phyloP scores from a whole-genome alignment of 2,797 vertebrate species.

The Argya squamiceps region DNA sequence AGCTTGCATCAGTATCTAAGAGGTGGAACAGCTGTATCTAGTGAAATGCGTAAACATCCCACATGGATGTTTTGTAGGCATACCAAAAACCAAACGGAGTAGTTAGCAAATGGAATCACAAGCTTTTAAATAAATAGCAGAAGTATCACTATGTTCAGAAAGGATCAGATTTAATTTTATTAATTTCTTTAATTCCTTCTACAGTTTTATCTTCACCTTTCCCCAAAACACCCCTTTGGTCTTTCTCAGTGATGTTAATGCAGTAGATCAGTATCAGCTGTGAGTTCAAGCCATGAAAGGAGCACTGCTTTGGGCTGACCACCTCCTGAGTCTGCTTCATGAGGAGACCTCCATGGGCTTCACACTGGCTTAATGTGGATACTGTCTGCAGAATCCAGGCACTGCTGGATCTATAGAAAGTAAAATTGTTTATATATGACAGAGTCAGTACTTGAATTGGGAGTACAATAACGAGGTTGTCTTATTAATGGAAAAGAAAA shows the following conservation, averaged over 20 bases:
- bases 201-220: neutral
- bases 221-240: neutral
- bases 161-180: neutral
- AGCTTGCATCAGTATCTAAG: neutral
- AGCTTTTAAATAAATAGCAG: neutral
- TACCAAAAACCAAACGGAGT: neutral
- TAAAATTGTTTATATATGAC: neutral
- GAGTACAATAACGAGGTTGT: neutral
- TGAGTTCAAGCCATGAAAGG: neutral
- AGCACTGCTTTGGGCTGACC: neutral
- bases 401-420: neutral
- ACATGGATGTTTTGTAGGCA: neutral
- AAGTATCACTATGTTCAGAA: neutral
- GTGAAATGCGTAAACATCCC: neutral
- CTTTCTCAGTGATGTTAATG: neutral
- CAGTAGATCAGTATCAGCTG: neutral
- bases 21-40: neutral
- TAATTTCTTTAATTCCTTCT: neutral
- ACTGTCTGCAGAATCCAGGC: neutral
- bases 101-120: neutral
- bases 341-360: neutral
- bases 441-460: fast-evolving
- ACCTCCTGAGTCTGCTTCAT: neutral
- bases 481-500: neutral
- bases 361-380: neutral